Evolutionary conservation across 2,797 vertebrate species (phyloP).

Genomic region (Lepus oiostolus): DNA sequence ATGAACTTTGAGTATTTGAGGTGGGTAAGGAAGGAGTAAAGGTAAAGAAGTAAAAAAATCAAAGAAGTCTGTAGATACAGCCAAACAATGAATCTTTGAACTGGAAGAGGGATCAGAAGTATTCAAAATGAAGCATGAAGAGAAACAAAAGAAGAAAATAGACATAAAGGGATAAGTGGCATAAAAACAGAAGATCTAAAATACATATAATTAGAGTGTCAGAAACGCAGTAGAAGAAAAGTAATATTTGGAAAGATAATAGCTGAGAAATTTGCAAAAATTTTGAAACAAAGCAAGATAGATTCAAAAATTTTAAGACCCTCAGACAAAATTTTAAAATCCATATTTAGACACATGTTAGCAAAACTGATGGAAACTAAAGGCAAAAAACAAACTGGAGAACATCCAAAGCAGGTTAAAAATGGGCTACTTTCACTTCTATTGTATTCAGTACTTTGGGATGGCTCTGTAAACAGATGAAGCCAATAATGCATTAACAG

Average conservation of each 20-base stretch:
- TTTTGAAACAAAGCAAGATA: neutral
- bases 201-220: neutral
- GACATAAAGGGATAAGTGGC: neutral
- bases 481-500: too few species aligned
- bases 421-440: neutral
- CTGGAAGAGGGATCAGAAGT: neutral
- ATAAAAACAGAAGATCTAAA: conserved; percentile 10
- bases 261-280: neutral
- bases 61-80: neutral
- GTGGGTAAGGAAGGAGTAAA: neutral
- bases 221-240: neutral
- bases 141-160: conserved; percentile 4
- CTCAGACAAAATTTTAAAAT: neutral
- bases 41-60: neutral
- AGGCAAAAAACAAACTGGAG: neutral
- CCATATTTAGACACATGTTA: neutral
- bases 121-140: conserved; percentile 33
- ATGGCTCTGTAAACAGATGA: too few species aligned
- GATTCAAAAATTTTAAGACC: neutral
- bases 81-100: neutral
- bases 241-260: conserved; percentile 16
- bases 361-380: neutral
- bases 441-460: too few species aligned
- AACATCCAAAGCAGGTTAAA: neutral
- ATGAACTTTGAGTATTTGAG: neutral